Evolutionary conservation across 1,140 invertebrate species (phyloP).

Genomic region (Drosophila cardini): DNA sequence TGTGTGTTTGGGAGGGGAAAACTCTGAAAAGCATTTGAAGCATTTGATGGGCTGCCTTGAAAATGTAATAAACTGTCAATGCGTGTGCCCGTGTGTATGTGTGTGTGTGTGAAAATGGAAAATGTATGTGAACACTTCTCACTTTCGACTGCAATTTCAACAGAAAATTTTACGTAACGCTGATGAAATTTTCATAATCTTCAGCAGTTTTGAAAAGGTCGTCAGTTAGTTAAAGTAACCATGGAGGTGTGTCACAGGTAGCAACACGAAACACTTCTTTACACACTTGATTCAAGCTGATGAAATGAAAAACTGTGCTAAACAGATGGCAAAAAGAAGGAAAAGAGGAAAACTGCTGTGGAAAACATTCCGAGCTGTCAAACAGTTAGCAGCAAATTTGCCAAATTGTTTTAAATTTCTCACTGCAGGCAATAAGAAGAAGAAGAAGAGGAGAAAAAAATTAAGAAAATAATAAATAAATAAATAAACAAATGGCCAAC

Average conservation of each 20-base stretch:
- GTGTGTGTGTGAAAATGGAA: slow-evolving; percentile 2
- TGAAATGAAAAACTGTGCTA: slow-evolving; percentile 20
- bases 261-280: no score
- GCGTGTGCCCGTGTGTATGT: slow-evolving; percentile 31
- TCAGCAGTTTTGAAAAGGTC: slow-evolving; percentile 44
- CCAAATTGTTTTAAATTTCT: slow-evolving; percentile 33
- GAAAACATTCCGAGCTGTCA: slow-evolving; percentile 6
- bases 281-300: background rate
- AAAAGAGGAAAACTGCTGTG: background rate
- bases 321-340: background rate
- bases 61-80: slow-evolving; percentile 67
- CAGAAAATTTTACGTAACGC: slow-evolving; percentile 69
- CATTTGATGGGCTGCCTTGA: slow-evolving; percentile 74
- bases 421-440: slow-evolving; percentile 29
- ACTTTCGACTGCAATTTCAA: slow-evolving; percentile 65
- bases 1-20: background rate
- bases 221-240: slow-evolving; percentile 20
- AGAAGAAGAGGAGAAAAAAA: slow-evolving; percentile 2
- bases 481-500: slow-evolving; percentile 16
- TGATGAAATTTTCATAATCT: slow-evolving; percentile 74
- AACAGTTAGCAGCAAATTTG: no score
- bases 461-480: slow-evolving; percentile 33
- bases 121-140: slow-evolving; percentile 33
- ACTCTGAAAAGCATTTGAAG: slow-evolving; percentile 50
- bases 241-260: background rate